A percentile compares a stretch with the other conserved stretches of the same genome.
These are phyloP conservation scores for Neodiprion fabricii DNA, from an alignment of 1,140 invertebrate species.

Conservation along the genomic window DNA sequence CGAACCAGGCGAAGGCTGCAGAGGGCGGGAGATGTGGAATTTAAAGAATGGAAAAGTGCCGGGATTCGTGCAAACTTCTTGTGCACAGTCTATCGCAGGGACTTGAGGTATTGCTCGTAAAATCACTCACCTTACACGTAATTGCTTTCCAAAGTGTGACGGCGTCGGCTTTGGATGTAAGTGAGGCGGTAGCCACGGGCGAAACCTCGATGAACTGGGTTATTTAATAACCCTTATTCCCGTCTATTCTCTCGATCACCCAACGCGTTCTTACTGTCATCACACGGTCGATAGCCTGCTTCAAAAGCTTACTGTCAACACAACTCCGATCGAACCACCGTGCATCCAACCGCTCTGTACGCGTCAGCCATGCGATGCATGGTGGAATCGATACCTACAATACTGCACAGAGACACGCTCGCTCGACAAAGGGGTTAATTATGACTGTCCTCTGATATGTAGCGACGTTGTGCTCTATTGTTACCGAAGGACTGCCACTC, in stretches of 20 bases:
- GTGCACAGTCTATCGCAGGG: too few species aligned
- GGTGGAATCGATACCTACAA: not conserved
- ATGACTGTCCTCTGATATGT: conserved; percentile 2
- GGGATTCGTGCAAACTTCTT: too few species aligned
- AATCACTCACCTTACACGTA: too few species aligned
- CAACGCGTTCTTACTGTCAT: not conserved
- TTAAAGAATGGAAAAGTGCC: too few species aligned
- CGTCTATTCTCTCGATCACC: not conserved
- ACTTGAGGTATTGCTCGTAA: too few species aligned
- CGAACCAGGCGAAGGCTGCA: too few species aligned
- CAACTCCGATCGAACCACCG: not conserved
- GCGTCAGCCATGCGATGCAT: not conserved
- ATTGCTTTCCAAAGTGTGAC: too few species aligned
- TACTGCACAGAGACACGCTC: not conserved
- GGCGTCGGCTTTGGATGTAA: too few species aligned
- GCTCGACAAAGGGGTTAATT: not conserved
- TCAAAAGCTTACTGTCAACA: not conserved
- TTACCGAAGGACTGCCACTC: not conserved
- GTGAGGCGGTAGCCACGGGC: too few species aligned
- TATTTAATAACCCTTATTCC: not conserved
- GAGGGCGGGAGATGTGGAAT: too few species aligned
- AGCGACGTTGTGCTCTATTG: not conserved
- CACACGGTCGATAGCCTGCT: not conserved
- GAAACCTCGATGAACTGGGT: too few species aligned
- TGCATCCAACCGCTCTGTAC: not conserved